Evolutionary conservation across 1,140 invertebrate species (phyloP).

Genomic region (Drosophila murphyi): DNA sequence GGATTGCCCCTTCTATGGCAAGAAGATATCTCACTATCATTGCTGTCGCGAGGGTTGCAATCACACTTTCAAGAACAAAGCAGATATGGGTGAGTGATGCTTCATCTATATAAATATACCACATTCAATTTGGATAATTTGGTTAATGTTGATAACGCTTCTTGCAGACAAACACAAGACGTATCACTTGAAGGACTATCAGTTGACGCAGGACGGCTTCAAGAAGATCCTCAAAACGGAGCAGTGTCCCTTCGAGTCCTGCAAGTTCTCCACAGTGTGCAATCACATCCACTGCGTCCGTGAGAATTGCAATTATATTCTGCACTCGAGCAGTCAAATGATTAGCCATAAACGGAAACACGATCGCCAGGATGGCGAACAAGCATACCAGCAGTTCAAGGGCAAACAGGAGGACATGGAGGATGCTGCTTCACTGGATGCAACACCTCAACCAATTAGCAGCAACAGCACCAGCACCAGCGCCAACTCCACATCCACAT

Average conservation of each 20-base stretch:
- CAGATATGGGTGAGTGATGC: slow-evolving; percentile 96
- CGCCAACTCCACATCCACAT: slow-evolving; percentile 38
- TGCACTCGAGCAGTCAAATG: slow-evolving; percentile 98
- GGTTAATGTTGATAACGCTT: neutral
- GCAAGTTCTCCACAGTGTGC: slow-evolving; percentile 95
- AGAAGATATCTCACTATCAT: slow-evolving; percentile 98
- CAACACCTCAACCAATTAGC: slow-evolving; percentile 13
- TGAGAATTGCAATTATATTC: slow-evolving; percentile 96
- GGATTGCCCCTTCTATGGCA: slow-evolving; percentile 96
- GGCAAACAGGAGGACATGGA: slow-evolving; percentile 63
- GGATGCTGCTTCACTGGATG: slow-evolving; percentile 53
- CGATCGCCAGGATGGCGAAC: slow-evolving; percentile 95
- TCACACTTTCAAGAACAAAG: slow-evolving; percentile 99
- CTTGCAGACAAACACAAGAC: slow-evolving; percentile 98
- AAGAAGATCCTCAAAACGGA: slow-evolving; percentile 99
- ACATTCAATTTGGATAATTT: neutral
- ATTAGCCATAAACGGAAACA: slow-evolving; percentile 99
- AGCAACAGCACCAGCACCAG: slow-evolving; percentile 56
- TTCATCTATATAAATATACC: neutral
- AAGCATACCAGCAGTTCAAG: slow-evolving; percentile 92
- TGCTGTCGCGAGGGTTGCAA: slow-evolving; percentile 95
- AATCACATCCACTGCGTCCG: slow-evolving; percentile 99
- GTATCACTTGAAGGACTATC: slow-evolving; percentile 99
- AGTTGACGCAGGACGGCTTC: slow-evolving; percentile 97
- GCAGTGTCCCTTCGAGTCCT: slow-evolving; percentile 94